phyloP scores from a whole-genome alignment of 2,113 vertebrate genomes.

The Pterophyllum scalare region DNA sequence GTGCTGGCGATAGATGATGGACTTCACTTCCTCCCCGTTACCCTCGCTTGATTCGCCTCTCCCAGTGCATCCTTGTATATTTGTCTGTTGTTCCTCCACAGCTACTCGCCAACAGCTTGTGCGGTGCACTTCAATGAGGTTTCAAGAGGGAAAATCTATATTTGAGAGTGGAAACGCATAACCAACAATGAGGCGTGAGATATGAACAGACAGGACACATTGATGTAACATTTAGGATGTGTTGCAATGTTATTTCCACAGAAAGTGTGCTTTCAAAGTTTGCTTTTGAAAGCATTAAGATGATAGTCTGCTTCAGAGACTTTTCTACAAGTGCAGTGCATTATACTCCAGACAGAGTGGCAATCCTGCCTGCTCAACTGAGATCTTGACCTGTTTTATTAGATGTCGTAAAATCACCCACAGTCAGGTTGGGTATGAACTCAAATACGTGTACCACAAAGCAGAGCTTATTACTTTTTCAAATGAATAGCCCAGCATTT shows the following conservation, averaged over 20 bases:
- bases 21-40: neutral
- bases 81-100: slow-evolving; percentile 10
- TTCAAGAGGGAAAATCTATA: slow-evolving; percentile 44
- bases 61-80: neutral
- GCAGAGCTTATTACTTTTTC: neutral
- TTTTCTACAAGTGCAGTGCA: neutral
- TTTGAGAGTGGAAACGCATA: slow-evolving; percentile 42
- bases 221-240: neutral
- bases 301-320: neutral
- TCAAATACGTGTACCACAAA: neutral
- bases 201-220: slow-evolving; percentile 54
- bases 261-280: neutral
- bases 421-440: neutral
- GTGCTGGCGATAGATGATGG: neutral
- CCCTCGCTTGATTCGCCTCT: neutral
- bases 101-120: slow-evolving; percentile 33
- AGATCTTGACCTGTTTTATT: neutral
- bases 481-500: no score
- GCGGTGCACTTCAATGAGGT: slow-evolving; percentile 38
- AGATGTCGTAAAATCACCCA: neutral
- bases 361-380: neutral
- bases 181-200: slow-evolving; percentile 49
- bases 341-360: neutral
- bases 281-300: neutral
- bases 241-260: slow-evolving; percentile 7